These are phyloP conservation scores for Agonum fuliginosum DNA, from an alignment of 2,888 invertebrate genomes.

Conservation along the genomic window DNA sequence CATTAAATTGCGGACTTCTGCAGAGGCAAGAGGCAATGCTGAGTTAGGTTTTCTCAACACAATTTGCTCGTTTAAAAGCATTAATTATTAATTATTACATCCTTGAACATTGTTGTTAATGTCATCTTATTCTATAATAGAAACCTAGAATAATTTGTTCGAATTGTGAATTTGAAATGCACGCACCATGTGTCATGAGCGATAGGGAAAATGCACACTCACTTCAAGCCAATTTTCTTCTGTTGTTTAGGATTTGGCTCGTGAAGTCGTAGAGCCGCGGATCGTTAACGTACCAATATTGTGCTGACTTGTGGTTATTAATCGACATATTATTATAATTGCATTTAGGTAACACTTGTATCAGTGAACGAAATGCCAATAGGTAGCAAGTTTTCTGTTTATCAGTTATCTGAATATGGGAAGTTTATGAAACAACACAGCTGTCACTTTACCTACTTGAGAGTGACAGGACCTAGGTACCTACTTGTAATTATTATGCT, in stretches of 20 bases:
- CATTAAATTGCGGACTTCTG: constrained; percentile 48
- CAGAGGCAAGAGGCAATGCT: no score
- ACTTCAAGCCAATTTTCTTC: constrained; percentile 71
- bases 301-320: constrained; percentile 72
- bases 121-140: no score
- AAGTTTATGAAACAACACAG: constrained; percentile 27
- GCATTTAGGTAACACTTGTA: constrained; percentile 60
- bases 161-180: no score
- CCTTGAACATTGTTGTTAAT: no score
- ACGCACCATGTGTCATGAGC: constrained; percentile 4
- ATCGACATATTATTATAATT: constrained; percentile 73
- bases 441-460: constrained; percentile 3
- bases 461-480: constrained; percentile 37
- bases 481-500: constrained; percentile 52
- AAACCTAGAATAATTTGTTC: no score
- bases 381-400: background rate
- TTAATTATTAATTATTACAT: background rate
- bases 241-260: constrained; percentile 55
- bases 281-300: constrained; percentile 72
- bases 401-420: no score
- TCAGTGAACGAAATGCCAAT: background rate
- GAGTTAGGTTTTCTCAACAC: constrained; percentile 39
- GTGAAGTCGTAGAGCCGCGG: constrained; percentile 46
- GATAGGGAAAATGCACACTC: constrained; percentile 70
- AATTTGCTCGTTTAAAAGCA: background rate